A percentile compares a stretch with the other conserved stretches of the same genome.
phyloP scores from a whole-genome alignment of 1,140 invertebrate species.

The Drosophila chauvacae region DNA sequence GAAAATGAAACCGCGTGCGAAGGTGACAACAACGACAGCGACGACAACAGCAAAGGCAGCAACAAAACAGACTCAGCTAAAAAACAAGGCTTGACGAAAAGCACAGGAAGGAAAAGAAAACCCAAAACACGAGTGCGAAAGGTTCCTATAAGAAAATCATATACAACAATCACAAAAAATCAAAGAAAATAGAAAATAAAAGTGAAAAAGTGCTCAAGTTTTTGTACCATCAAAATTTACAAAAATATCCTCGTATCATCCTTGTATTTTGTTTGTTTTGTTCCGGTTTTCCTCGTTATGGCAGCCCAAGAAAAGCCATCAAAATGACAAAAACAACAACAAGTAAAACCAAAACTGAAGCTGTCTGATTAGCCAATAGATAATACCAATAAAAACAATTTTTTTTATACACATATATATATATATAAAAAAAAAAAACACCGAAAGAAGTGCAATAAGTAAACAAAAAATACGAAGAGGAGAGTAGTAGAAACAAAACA shows the following conservation, averaged over 20 bases:
- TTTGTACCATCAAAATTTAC: not conserved
- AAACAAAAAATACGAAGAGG: conserved; percentile 5
- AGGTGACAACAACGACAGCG: conserved; percentile 25
- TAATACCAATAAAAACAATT: conserved; percentile 18
- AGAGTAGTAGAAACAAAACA: conserved; percentile 3
- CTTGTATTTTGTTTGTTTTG: conserved; percentile 20
- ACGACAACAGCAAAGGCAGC: conserved; percentile 18
- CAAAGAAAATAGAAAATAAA: not conserved
- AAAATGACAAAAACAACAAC: conserved; percentile 35
- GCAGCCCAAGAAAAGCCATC: conserved; percentile 20
- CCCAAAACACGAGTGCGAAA: conserved; percentile 31
- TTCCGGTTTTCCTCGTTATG: conserved; percentile 14
- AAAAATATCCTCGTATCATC: conserved; percentile 1
- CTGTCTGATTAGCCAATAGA: conserved; percentile 37
- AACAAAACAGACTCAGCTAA: conserved; percentile 36
- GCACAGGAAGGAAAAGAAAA: not conserved
- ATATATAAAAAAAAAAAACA: not conserved
- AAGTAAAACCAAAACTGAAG: conserved; percentile 33
- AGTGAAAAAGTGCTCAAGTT: conserved; percentile 34
- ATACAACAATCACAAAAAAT: conserved; percentile 8
- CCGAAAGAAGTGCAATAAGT: conserved; percentile 40
- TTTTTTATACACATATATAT: conserved; percentile 9
- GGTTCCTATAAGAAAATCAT: conserved; percentile 34
- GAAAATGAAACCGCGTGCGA: conserved; percentile 39
- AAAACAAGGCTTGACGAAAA: conserved; percentile 24